phyloP scores from a whole-genome alignment of 2,113 vertebrate species.

The Anolis carolinensis region DNA sequence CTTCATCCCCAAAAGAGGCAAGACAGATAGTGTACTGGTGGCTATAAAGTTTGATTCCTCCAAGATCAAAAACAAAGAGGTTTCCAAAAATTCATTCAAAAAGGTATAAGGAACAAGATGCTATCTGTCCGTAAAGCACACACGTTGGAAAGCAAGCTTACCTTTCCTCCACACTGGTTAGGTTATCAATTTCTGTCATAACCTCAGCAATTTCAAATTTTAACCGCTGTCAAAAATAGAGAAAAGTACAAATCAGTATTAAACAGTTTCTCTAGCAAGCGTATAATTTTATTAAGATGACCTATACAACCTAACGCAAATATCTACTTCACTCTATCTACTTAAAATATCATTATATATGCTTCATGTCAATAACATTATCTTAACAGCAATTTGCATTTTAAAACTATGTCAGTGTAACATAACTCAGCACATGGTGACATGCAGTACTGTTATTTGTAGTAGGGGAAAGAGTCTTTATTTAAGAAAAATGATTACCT shows the following conservation, averaged over 20 bases:
- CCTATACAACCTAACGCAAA: neutral
- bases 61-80: neutral
- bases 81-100: conserved; percentile 26
- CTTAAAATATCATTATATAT: neutral
- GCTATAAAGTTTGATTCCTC: neutral
- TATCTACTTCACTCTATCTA: neutral
- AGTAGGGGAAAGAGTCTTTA: neutral
- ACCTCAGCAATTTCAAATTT: conserved; percentile 98
- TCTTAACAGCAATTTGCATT: neutral
- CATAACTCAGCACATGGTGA: conserved; percentile 19
- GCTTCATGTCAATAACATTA: neutral
- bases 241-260: neutral
- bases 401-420: neutral
- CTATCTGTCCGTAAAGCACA: neutral
- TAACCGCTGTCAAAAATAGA: conserved; percentile 83
- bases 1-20: neutral
- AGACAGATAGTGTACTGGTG: neutral
- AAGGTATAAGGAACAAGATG: conserved; percentile 5
- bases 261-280: neutral
- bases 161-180: conserved; percentile 95
- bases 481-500: conserved; percentile 79
- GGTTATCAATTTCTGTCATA: conserved; percentile 97
- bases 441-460: too few relatives aligned
- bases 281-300: too few relatives aligned
- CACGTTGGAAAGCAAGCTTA: conserved; percentile 52